Percentiles rank a stretch among this genome's conserved stretches.
These are phyloP conservation scores for human (Homo sapiens) DNA, from an alignment of 2,113 vertebrate genomes.

Conservation along the genomic window GRCh38 chr6:65727501-65728000, in stretches of 20 bases:
- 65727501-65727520: background rate
- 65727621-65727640: fast-evolving
- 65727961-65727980: background rate
- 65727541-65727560: background rate
- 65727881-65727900: background rate
- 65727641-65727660: background rate
- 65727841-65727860: background rate
- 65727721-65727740: background rate
- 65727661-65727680: background rate
- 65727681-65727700: background rate
- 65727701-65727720: background rate
- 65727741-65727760: background rate
- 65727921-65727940: background rate
- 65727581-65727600: background rate
- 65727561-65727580: background rate
- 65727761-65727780: background rate
- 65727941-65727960: background rate
- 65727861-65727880: background rate
- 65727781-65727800: fast-evolving
- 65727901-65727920: background rate
- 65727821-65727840: background rate
- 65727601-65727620: background rate
- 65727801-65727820: background rate
- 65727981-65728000: background rate
- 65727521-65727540: background rate